Percentiles rank a stretch among this genome's conserved stretches.
These are phyloP conservation scores for Sander vitreus DNA, from an alignment of 2,113 vertebrate species.

Conservation along the genomic window DNA sequence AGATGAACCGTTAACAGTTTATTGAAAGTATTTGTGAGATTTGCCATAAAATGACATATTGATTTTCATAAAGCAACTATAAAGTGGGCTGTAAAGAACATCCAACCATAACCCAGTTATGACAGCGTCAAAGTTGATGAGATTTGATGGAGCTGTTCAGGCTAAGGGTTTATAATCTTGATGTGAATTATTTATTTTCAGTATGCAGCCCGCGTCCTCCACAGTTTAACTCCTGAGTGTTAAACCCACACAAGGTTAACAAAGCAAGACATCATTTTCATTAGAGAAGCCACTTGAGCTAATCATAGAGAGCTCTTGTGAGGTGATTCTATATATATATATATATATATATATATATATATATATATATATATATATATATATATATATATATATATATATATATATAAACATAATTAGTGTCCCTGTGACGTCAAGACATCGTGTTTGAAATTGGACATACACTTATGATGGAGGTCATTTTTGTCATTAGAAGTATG, in stretches of 20 bases:
- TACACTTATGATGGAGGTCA: constrained; percentile 55
- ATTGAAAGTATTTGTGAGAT: constrained; percentile 65
- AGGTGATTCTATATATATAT: constrained; percentile 79
- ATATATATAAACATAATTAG: constrained; percentile 74
- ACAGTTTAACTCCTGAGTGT: constrained; percentile 67
- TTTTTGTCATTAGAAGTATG: constrained; percentile 58
- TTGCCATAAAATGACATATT: constrained; percentile 69
- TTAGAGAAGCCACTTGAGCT: constrained; percentile 74
- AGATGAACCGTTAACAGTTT: constrained; percentile 64
- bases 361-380: too few relatives aligned
- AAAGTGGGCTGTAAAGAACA: constrained; percentile 55
- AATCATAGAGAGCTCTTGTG: constrained; percentile 68
- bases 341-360: too few relatives aligned
- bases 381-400: too few relatives aligned
- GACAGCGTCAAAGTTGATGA: constrained; percentile 31
- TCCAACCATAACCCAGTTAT: constrained; percentile 39
- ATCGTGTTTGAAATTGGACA: constrained; percentile 39
- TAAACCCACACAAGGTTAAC: constrained; percentile 71
- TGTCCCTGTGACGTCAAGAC: constrained; percentile 66
- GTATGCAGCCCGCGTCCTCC: constrained; percentile 47
- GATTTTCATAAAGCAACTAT: constrained; percentile 75
- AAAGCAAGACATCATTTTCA: constrained; percentile 79
- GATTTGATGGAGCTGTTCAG: constrained; percentile 45
- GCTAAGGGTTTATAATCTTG: constrained; percentile 28
- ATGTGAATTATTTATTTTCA: constrained; percentile 24